A percentile compares a stretch with the other conserved stretches of the same genome.
These are phyloP conservation scores for Venustaconcha ellipsiformis DNA, from an alignment of 1,140 invertebrate species.

Conservation along the genomic window DNA sequence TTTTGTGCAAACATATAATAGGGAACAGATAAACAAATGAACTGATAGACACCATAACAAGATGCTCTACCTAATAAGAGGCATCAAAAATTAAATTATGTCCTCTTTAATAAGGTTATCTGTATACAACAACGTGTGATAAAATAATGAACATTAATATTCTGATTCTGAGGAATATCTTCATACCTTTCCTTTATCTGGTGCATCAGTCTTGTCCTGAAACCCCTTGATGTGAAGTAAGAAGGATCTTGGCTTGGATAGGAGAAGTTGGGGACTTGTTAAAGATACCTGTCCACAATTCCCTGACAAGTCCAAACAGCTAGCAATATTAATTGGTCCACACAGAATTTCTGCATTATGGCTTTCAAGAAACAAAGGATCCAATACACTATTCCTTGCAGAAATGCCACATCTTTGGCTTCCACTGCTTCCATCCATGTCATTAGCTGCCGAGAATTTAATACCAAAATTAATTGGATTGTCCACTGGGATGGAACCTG, in stretches of 20 bases:
- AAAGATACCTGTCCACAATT: conserved; percentile 85
- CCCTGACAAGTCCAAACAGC: conserved; percentile 86
- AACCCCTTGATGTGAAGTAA: conserved; percentile 85
- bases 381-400: conserved; percentile 76
- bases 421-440: conserved; percentile 16
- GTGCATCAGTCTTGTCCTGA: conserved; percentile 36
- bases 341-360: conserved; percentile 91
- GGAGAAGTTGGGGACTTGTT: conserved; percentile 87
- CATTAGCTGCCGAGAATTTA: conserved; percentile 3
- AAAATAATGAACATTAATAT: too few relatives aligned
- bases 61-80: too few relatives aligned
- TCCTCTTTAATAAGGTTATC: too few relatives aligned
- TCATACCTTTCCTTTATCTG: conserved; percentile 46
- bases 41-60: too few relatives aligned
- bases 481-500: conserved; percentile 33
- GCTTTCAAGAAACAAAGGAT: conserved; percentile 83
- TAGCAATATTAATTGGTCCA: conserved; percentile 84
- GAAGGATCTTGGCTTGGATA: conserved; percentile 82
- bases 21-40: too few relatives aligned
- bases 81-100: too few relatives aligned
- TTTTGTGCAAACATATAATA: too few relatives aligned
- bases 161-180: too few relatives aligned
- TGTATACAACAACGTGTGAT: too few relatives aligned
- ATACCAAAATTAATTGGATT: conserved; percentile 47
- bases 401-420: not conserved